These are phyloP conservation scores for Oryctolagus cuniculus DNA, from an alignment of 2,113 vertebrate species.

Conservation along the genomic window mOryCun1.1 NC_091443.1:72070001-72070500, in stretches of 20 bases:
- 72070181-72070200: not conserved
- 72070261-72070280: not conserved
- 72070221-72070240: not conserved
- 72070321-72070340: conserved; percentile 31
- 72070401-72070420: conserved; percentile 80
- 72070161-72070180: not conserved
- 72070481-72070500: conserved; percentile 69
- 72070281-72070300: conserved; percentile 60
- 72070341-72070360: conserved; percentile 44
- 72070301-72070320: conserved; percentile 32
- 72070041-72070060: no score
- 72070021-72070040: no score
- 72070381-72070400: conserved; percentile 60
- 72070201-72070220: not conserved
- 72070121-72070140: conserved; percentile 48
- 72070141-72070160: not conserved
- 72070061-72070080: no score
- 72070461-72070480: conserved; percentile 79
- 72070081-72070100: no score
- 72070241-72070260: not conserved
- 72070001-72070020: no score
- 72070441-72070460: conserved; percentile 76
- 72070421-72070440: conserved; percentile 73
- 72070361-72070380: conserved; percentile 67
- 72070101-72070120: no score